Conservation (phyloP, 2,797 vertebrate genomes). For the Microctenopoma lineatum region DNA sequence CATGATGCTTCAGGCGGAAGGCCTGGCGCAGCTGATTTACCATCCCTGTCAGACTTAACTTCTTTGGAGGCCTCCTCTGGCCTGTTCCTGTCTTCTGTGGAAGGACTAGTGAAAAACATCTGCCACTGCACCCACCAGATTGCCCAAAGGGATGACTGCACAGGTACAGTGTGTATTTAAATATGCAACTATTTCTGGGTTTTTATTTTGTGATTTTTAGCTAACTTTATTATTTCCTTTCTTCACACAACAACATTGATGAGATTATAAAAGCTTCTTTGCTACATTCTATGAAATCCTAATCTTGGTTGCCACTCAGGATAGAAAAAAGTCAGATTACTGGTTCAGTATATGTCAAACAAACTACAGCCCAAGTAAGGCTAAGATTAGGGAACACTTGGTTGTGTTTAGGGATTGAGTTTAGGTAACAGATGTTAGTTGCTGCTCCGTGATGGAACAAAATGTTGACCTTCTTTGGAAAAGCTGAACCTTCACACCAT, state of each 20-base stretch:
- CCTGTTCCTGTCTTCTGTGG: constrained; percentile 46
- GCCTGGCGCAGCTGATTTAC: constrained; percentile 72
- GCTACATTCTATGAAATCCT: no score
- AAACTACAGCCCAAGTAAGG: no score
- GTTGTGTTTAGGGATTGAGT: not conserved
- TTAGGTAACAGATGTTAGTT: not conserved
- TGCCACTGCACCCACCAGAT: constrained; percentile 59
- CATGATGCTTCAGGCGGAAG: constrained; percentile 73
- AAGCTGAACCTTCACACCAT: no score
- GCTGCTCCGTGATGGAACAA: not conserved
- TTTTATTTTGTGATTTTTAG: not conserved
- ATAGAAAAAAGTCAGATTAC: no score
- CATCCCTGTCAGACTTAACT: constrained; percentile 71
- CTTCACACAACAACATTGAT: no score
- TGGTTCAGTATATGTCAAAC: no score
- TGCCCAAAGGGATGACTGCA: constrained; percentile 77
- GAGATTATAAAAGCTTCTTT: no score
- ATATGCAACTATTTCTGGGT: not conserved
- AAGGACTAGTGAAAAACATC: constrained; percentile 39
- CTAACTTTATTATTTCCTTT: not conserved
- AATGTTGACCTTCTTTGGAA: no score
- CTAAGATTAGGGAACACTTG: not conserved
- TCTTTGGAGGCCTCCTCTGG: constrained; percentile 68
- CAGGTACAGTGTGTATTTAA: constrained; percentile 66
- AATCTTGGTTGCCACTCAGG: no score